Evolutionary conservation across 1,140 invertebrate species (phyloP), one percentile per base, ranked within the genome.

Genomic region (Mya arenaria): DNA sequence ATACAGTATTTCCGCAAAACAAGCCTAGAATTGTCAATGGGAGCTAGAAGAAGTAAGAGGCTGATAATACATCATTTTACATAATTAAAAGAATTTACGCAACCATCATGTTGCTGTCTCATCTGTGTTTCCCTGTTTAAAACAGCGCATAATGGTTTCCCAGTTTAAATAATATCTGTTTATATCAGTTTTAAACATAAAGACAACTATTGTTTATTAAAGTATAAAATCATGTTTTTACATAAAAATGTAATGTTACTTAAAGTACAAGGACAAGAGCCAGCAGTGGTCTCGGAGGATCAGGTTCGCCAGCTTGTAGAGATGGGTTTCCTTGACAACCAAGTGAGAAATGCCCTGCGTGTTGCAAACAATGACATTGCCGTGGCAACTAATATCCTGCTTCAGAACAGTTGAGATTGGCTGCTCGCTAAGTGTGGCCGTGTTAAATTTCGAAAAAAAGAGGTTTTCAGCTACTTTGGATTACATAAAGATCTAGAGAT

Each of bases 271-370:
- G 5, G 28, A 30, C 41, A 66, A 4, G 60, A 55, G 17, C 39
- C 52, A 1, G 41, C 1, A 2, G 77, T 68, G 30, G 65, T 69
- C 6, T 79, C 77, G 2, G 77, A 79, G 32, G 77, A 79, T 4
- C 79, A 82, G 32, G 69, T 82, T 15, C 79, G 73, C 37, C 55
- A 52, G n/a, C 56, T 82, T 56, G 79, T 82, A n/a, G 79, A 82
- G 28, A 82, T 82, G 79, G 79, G 79, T 10, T 82, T 82, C 30
- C 55, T 56, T 39, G 55, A 82, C 4, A 60, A 73, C 0, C 68
- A 72, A 32, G 79, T 82, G 17, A 23, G 79, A 34, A 34, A 75
- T 52, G 81, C 72, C 62, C 52, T 52, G 1, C 48, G 25, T 4
- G 4, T n/a, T 17, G 23, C 72, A 44, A 75, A 83, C 44, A 83